Evolutionary conservation across 2,888 invertebrate species (phyloP).

Genomic region (Brenthis daphne): DNA sequence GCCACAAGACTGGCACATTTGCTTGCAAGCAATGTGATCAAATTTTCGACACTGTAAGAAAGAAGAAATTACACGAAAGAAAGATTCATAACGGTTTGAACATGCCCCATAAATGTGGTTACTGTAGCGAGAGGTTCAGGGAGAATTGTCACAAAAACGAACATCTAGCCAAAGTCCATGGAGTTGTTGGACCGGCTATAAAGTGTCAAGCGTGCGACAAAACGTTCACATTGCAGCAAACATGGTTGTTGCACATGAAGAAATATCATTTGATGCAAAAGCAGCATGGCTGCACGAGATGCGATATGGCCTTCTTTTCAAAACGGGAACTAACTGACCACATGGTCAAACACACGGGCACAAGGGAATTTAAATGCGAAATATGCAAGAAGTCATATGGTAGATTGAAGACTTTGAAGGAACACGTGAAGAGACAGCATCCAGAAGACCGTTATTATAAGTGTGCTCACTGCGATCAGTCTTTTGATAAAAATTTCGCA

Average conservation of each 20-base stretch:
- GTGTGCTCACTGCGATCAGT: slow-evolving; percentile 48
- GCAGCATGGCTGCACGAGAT: slow-evolving; percentile 60
- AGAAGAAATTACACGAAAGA: slow-evolving; percentile 46
- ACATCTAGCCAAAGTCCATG: slow-evolving; percentile 54
- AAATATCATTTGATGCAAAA: slow-evolving; percentile 61
- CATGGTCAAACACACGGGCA: slow-evolving; percentile 62
- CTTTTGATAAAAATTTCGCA: slow-evolving; percentile 56
- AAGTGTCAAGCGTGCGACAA: slow-evolving; percentile 56
- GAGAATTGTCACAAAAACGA: slow-evolving; percentile 48
- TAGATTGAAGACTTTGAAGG: slow-evolving; percentile 53
- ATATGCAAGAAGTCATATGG: slow-evolving; percentile 57
- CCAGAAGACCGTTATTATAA: slow-evolving; percentile 44
- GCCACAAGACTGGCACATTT: slow-evolving; percentile 45
- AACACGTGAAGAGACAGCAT: slow-evolving; percentile 51
- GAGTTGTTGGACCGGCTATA: slow-evolving; percentile 42
- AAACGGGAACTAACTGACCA: slow-evolving; percentile 48
- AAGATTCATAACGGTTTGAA: slow-evolving; percentile 40
- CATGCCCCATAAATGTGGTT: slow-evolving; percentile 50
- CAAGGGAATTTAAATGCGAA: slow-evolving; percentile 63
- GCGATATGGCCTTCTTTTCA: slow-evolving; percentile 59
- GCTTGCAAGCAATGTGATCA: slow-evolving; percentile 47
- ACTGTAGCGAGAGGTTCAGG: slow-evolving; percentile 52
- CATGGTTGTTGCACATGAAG: slow-evolving; percentile 50
- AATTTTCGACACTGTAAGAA: slow-evolving; percentile 46
- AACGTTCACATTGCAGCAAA: slow-evolving; percentile 45